Evolutionary conservation across 2,113 vertebrate species (phyloP).

Genomic region (Cyprinodon tularosa): DNA sequence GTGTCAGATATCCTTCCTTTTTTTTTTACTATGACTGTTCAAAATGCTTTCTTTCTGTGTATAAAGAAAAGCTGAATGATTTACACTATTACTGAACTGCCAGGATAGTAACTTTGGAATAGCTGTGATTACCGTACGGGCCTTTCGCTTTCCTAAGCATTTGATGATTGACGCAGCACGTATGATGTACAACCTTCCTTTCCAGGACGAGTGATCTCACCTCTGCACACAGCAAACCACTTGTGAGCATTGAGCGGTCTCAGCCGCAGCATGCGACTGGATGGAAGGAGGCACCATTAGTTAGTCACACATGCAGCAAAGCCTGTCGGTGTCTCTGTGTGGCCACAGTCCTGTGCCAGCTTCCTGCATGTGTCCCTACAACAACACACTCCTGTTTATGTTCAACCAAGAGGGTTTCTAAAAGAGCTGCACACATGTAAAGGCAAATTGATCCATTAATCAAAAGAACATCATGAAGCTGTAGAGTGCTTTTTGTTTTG

Average conservation of each 20-base stretch:
- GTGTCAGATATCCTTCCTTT: neutral
- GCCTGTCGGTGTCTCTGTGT: slow-evolving; percentile 45
- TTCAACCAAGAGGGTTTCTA: slow-evolving; percentile 38
- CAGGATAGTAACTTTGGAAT: neutral
- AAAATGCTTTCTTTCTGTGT: too few species aligned
- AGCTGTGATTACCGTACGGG: slow-evolving; percentile 13
- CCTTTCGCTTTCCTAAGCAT: slow-evolving; percentile 22
- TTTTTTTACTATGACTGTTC: neutral
- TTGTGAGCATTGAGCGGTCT: slow-evolving; percentile 44
- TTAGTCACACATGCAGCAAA: slow-evolving; percentile 62
- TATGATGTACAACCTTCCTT: slow-evolving; percentile 56
- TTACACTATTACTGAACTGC: neutral
- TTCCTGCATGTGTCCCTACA: slow-evolving; percentile 66
- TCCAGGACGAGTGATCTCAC: slow-evolving; percentile 57
- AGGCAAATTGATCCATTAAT: slow-evolving; percentile 28
- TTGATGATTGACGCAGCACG: slow-evolving; percentile 25
- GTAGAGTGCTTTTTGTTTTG: slow-evolving; percentile 41
- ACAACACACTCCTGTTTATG: slow-evolving; percentile 60
- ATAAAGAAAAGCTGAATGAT: neutral
- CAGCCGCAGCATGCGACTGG: slow-evolving; percentile 34
- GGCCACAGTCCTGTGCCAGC: slow-evolving; percentile 40
- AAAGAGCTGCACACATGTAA: slow-evolving; percentile 26
- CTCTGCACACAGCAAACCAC: slow-evolving; percentile 45
- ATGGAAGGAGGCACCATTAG: slow-evolving; percentile 64
- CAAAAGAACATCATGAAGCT: slow-evolving; percentile 38